Conservation (phyloP, 2,113 vertebrate genomes). For the Cercopithecus mona region DNA sequence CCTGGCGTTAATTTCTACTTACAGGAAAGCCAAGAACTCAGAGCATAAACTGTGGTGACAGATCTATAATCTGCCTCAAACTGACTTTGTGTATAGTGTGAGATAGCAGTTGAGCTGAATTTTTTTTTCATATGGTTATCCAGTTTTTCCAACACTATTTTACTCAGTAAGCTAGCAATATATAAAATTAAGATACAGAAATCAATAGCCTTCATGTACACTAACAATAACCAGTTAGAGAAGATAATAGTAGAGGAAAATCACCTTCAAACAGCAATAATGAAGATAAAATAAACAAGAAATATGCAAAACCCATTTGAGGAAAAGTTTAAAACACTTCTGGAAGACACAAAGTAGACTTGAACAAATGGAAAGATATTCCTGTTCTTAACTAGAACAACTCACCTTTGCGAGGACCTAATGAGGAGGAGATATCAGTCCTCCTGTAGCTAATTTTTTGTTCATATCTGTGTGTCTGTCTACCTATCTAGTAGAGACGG, state of each 20-base stretch:
- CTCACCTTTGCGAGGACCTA: not conserved
- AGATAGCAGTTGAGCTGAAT: not conserved
- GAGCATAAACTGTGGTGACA: too few species aligned
- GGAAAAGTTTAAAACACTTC: not conserved
- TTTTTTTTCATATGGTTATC: not conserved
- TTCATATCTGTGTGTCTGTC: too few species aligned
- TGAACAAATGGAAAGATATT: not conserved
- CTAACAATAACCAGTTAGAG: conserved; percentile 3
- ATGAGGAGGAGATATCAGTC: not conserved
- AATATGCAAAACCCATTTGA: not conserved
- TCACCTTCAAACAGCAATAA: not conserved
- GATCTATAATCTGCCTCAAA: not conserved
- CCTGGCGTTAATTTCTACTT: too few species aligned
- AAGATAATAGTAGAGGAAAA: conserved; percentile 18
- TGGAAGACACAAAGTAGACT: not conserved
- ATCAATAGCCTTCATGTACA: not conserved
- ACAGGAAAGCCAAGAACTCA: too few species aligned
- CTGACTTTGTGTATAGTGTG: not conserved
- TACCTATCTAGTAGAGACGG: too few species aligned
- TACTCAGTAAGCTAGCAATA: conserved; percentile 9
- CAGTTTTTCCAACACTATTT: conserved; percentile 36
- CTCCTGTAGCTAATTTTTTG: not conserved
- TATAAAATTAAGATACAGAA: conserved; percentile 42
- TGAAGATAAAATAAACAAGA: conserved; percentile 4
- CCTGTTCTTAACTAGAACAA: conserved; percentile 20